These are phyloP conservation scores for Pantala flavescens DNA, from an alignment of 1,140 invertebrate species.

Conservation along the genomic window DNA sequence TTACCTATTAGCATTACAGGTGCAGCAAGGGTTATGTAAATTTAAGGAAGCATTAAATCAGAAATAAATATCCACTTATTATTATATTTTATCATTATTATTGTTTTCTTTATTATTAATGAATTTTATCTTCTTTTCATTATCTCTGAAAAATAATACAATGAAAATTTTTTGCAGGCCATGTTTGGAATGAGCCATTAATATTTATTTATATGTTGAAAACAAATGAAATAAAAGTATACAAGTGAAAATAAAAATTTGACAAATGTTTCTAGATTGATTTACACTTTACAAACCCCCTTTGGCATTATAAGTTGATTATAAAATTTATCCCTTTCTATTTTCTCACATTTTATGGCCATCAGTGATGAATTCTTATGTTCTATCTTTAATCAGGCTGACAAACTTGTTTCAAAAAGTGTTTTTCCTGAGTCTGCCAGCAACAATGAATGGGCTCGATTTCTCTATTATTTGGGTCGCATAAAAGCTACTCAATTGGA, in stretches of 20 bases:
- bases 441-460: slow-evolving; percentile 98
- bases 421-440: slow-evolving; percentile 93
- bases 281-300: not conserved
- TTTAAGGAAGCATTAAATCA: too few relatives aligned
- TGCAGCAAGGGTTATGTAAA: too few relatives aligned
- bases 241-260: not conserved
- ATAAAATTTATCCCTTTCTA: not conserved
- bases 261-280: not conserved
- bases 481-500: slow-evolving; percentile 96
- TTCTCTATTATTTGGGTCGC: slow-evolving; percentile 90
- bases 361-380: not conserved
- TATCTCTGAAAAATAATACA: too few relatives aligned
- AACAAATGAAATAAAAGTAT: not conserved
- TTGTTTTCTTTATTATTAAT: too few relatives aligned
- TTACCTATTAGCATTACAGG: too few relatives aligned
- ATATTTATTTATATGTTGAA: not conserved
- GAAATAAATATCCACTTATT: too few relatives aligned
- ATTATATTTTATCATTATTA: too few relatives aligned
- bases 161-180: too few relatives aligned
- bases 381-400: slow-evolving; percentile 43
- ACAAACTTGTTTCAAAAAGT: slow-evolving; percentile 92
- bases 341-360: not conserved
- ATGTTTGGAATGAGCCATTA: too few relatives aligned
- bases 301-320: too few relatives aligned
- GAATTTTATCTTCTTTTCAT: too few relatives aligned